Evolutionary conservation across 2,113 vertebrate genomes (phyloP).

Genomic region (Panurus biarmicus): DNA sequence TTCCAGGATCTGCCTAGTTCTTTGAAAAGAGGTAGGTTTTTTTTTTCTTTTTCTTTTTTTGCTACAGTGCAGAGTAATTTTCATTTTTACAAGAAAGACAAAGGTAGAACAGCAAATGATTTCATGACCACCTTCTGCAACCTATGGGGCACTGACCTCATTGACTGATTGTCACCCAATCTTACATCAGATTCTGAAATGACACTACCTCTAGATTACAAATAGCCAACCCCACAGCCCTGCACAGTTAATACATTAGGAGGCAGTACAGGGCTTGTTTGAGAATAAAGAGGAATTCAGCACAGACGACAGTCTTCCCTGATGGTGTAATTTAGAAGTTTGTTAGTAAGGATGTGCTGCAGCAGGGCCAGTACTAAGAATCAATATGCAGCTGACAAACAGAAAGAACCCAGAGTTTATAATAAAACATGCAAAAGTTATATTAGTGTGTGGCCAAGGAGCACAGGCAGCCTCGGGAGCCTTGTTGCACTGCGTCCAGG

Average conservation of each 20-base stretch:
- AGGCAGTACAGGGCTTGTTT: background rate
- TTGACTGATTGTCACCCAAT: background rate
- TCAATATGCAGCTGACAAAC: background rate
- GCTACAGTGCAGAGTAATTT: background rate
- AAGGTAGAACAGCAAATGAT: background rate
- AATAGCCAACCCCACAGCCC: background rate
- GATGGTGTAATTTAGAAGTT: background rate
- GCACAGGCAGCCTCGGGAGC: background rate
- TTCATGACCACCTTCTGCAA: background rate
- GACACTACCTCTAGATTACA: background rate
- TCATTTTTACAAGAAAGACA: background rate
- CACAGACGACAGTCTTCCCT: background rate
- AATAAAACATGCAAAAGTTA: background rate
- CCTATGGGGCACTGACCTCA: conserved; percentile 1
- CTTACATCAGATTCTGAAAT: background rate
- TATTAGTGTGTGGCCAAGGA: background rate
- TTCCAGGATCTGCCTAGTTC: background rate
- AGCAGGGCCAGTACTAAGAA: background rate
- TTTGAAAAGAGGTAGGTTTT: background rate
- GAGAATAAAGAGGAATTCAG: background rate
- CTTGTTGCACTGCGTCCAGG: background rate
- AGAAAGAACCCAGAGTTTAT: background rate
- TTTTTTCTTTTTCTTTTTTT: background rate
- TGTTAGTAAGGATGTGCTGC: background rate
- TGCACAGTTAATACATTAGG: background rate